phyloP scores from a whole-genome alignment of 2,797 vertebrate species.

The Sciaenops ocellatus region DNA sequence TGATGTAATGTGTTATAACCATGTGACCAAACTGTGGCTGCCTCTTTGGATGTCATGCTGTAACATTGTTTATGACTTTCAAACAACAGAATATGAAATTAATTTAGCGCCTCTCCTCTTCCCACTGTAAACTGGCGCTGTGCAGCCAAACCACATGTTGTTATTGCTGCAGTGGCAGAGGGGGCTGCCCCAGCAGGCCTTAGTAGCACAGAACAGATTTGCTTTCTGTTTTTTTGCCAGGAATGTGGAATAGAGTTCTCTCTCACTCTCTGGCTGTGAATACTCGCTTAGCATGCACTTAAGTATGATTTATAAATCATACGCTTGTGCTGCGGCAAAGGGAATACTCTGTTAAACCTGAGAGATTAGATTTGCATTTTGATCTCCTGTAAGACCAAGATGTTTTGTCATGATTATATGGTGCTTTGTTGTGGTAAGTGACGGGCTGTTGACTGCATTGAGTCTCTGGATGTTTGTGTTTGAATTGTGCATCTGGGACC shows the following conservation, averaged over 20 bases:
- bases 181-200: constrained; percentile 82
- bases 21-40: constrained; percentile 46
- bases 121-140: constrained; percentile 81
- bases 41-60: constrained; percentile 61
- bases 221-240: constrained; percentile 74
- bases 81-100: constrained; percentile 86
- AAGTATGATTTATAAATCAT: constrained; percentile 64
- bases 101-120: constrained; percentile 84
- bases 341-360: constrained; percentile 57
- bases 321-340: constrained; percentile 52
- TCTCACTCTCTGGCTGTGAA: constrained; percentile 50
- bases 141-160: constrained; percentile 87
- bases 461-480: constrained; percentile 44
- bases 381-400: constrained; percentile 60
- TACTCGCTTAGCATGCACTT: constrained; percentile 63
- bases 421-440: constrained; percentile 61
- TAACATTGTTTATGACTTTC: constrained; percentile 81
- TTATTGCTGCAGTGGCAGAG: constrained; percentile 83
- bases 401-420: constrained; percentile 64
- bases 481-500: constrained; percentile 58
- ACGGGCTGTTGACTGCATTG: constrained; percentile 48
- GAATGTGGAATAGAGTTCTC: constrained; percentile 59
- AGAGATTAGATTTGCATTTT: constrained; percentile 64
- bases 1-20: constrained; percentile 44
- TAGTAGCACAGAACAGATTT: constrained; percentile 80